phyloP scores from a whole-genome alignment of 1,140 invertebrate genomes.

The Achatina immaculata region DNA sequence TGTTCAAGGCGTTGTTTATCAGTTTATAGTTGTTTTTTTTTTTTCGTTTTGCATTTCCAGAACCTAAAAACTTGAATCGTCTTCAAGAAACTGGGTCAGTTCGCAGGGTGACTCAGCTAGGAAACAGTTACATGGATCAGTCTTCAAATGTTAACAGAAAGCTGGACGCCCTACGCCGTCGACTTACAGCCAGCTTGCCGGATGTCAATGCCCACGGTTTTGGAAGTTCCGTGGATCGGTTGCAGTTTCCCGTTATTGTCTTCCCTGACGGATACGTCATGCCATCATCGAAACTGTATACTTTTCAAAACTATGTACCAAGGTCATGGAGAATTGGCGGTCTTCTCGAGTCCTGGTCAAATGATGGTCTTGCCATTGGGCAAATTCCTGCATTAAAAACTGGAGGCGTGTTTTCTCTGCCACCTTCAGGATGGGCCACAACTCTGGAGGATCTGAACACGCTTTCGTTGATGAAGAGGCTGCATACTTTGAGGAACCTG shows the following conservation, averaged over 20 bases:
- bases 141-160: background rate
- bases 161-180: slow-evolving; percentile 20
- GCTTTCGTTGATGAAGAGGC: slow-evolving; percentile 6
- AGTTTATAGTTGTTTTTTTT: background rate
- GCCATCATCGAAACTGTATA: background rate
- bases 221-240: background rate
- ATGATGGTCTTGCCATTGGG: background rate
- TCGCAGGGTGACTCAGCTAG: background rate
- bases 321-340: slow-evolving; percentile 29
- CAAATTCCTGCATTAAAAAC: slow-evolving; percentile 11
- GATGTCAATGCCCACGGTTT: background rate
- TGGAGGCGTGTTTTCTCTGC: background rate
- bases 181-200: slow-evolving; percentile 21
- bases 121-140: background rate
- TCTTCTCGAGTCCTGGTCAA: slow-evolving; percentile 20
- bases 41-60: slow-evolving; percentile 5
- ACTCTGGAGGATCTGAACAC: slow-evolving; percentile 6
- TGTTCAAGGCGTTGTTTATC: background rate
- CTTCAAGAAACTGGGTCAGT: slow-evolving; percentile 6
- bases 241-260: background rate
- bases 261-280: slow-evolving; percentile 14
- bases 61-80: slow-evolving; percentile 15
- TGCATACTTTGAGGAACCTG: slow-evolving; percentile 13
- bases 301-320: background rate
- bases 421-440: background rate